These are phyloP conservation scores for Megalonaias nervosa DNA, from an alignment of 1,140 invertebrate genomes.

Conservation along the genomic window DNA sequence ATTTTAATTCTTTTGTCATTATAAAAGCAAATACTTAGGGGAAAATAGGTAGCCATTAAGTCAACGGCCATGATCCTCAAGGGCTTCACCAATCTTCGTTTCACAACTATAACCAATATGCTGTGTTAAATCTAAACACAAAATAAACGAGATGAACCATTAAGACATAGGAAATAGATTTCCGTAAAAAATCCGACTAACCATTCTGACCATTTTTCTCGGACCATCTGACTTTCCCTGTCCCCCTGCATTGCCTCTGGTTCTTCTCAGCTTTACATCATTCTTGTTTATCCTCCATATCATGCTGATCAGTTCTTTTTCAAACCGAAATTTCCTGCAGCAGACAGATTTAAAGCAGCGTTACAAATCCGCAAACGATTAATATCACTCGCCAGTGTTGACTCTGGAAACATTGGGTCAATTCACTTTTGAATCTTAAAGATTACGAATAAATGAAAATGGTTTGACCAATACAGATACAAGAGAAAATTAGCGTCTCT, in stretches of 20 bases:
- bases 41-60: no score
- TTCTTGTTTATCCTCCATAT: slow-evolving; percentile 47
- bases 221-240: slow-evolving; percentile 20
- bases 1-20: no score
- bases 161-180: no score
- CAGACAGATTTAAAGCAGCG: not conserved
- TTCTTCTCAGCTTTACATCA: slow-evolving; percentile 42
- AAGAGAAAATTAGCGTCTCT: not conserved
- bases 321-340: slow-evolving; percentile 47
- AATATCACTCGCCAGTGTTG: not conserved
- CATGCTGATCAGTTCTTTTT: slow-evolving; percentile 50
- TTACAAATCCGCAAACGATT: not conserved
- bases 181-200: slow-evolving; percentile 11
- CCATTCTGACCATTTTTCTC: slow-evolving; percentile 42
- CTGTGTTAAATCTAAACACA: no score
- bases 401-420: not conserved
- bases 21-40: no score
- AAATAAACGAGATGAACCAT: no score
- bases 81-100: no score
- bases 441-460: not conserved
- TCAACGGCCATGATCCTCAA: no score
- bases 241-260: slow-evolving; percentile 14
- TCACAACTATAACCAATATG: no score
- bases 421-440: no score
- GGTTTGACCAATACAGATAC: not conserved